Conservation (phyloP, 2,113 vertebrate species). For the Dasyurus viverrinus region DNA sequence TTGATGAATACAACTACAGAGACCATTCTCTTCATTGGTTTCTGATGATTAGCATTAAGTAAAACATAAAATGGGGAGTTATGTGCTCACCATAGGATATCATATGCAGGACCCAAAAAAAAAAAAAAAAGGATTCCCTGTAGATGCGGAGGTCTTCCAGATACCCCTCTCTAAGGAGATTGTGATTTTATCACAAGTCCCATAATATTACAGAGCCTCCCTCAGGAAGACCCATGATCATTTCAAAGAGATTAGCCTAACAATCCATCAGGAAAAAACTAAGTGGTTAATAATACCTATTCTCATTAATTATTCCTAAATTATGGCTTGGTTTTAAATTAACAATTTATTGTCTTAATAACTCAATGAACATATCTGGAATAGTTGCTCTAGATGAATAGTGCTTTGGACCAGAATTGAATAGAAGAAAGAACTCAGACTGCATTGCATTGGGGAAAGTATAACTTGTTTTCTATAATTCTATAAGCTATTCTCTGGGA, state of each 20-base stretch:
- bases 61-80: neutral
- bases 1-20: neutral
- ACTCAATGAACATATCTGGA: neutral
- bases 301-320: neutral
- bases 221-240: neutral
- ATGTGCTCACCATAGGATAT: neutral
- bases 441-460: neutral
- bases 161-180: neutral
- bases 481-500: neutral
- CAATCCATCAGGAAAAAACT: neutral
- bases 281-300: neutral
- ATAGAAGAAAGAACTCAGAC: neutral
- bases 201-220: neutral
- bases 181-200: neutral
- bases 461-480: neutral
- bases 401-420: neutral
- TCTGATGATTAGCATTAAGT: neutral
- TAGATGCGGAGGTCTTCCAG: neutral
- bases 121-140: neutral
- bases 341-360: neutral
- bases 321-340: neutral
- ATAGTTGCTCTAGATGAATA: neutral
- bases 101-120: neutral
- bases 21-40: neutral
- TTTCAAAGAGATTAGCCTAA: neutral